Evolutionary conservation across 2,888 invertebrate genomes (phyloP), one percentile per base, ranked within the genome.

Genomic region (Aphodius sticticus): DNA sequence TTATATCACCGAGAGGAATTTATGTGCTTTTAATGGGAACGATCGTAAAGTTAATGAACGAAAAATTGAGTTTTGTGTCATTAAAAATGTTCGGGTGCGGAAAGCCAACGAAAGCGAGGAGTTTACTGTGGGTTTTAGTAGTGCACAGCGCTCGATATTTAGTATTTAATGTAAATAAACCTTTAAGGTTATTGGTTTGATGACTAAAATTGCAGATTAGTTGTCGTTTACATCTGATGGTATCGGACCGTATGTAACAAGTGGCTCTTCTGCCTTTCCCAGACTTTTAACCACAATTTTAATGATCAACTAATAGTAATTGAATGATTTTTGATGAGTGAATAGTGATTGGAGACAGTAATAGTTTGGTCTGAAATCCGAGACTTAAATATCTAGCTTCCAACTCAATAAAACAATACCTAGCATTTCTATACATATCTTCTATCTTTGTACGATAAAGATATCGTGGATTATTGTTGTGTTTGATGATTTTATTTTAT

Each of bases 11-110:
- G 53, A 53, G 53, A 1, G 53, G 74, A 74, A 35, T 35, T 74
- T 35, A 36, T 37, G 74, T 74, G 74, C 36, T 35, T 74, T 74
- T 74, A 74, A 36, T 74, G 74, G 74, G n/a, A 35, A n/a, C 35
- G 36, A 74, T 74, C 76, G 76, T 69, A 76, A 76, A 69, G 76
- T 69, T 76, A 76, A 76, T 76, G 69, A 76, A 76, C 70, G 74
- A 74, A 74, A 74, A 76, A 76, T 26, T 76, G 70, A 76, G 53
- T 53, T 76, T 69, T 71, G 16, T 71, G 35, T 71, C 71, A 53
- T 53, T 53, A 53, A 53, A 53, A 53, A 53, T 53, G 53, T 12
- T 53, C 12, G 53, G 53, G 53, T 53, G 53, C 53, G 53, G 53
- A 53, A 53, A 53, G 53, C 53, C 1, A 53, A 53, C 53, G 53